A percentile compares a stretch with the other conserved stretches of the same genome.
phyloP scores from a whole-genome alignment of 2,113 vertebrate genomes.

The Ammodytes dubius region DNA sequence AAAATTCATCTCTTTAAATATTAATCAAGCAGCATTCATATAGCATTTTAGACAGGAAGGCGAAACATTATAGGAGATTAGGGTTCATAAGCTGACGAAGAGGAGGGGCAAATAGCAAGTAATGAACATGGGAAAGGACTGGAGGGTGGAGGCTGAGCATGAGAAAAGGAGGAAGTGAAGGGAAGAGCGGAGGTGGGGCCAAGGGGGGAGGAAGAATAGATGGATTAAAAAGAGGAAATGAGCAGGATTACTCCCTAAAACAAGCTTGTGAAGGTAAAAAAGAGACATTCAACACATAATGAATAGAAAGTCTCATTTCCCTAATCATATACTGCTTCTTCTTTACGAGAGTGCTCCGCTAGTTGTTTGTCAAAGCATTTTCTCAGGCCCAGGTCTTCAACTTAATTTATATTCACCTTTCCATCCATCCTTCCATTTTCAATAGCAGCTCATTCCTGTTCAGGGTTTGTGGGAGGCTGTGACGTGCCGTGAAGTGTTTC shows the following conservation, averaged over 20 bases:
- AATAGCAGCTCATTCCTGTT: slow-evolving; percentile 28
- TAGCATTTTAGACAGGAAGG: slow-evolving; percentile 70
- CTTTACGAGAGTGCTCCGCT: slow-evolving; percentile 20
- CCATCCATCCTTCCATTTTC: slow-evolving; percentile 19
- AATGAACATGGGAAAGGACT: slow-evolving; percentile 18
- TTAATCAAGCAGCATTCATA: slow-evolving; percentile 73
- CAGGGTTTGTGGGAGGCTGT: slow-evolving; percentile 1
- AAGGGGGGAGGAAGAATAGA: slow-evolving; percentile 44
- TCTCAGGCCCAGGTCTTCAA: not conserved
- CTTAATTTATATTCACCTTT: slow-evolving; percentile 13
- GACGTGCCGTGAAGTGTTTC: slow-evolving; percentile 50
- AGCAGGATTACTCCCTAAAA: slow-evolving; percentile 49
- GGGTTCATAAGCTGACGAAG: slow-evolving; percentile 59
- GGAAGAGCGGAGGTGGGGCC: slow-evolving; percentile 36
- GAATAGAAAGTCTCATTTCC: slow-evolving; percentile 49
- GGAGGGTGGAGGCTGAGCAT: slow-evolving; percentile 26
- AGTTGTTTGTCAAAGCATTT: slow-evolving; percentile 38
- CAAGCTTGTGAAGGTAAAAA: slow-evolving; percentile 29
- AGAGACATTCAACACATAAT: slow-evolving; percentile 38
- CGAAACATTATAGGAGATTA: slow-evolving; percentile 71
- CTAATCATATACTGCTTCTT: slow-evolving; percentile 42
- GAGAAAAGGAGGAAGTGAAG: slow-evolving; percentile 50
- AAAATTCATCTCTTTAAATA: slow-evolving; percentile 69
- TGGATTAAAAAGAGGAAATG: slow-evolving; percentile 64
- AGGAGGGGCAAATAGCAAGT: slow-evolving; percentile 49